Percentiles rank a stretch among this genome's conserved stretches.
Conservation (phyloP, 1,140 invertebrate genomes). For the Aphis gossypii region DNA sequence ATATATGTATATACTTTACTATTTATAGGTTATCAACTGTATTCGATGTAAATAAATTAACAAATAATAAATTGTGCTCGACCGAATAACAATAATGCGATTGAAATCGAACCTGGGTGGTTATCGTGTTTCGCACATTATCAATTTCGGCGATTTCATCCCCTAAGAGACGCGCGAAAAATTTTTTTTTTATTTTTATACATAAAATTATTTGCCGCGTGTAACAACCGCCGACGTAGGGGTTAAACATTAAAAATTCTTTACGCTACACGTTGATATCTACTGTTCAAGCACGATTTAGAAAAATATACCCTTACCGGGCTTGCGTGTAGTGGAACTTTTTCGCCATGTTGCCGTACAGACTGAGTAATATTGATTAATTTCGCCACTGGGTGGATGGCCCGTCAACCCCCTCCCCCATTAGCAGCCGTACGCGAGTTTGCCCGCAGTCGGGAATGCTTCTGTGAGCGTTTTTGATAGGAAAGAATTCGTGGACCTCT, state of each 20-base stretch:
- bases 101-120: no score
- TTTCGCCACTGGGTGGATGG: constrained; percentile 1
- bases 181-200: background rate
- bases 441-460: background rate
- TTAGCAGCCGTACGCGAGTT: background rate
- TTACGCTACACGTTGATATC: background rate
- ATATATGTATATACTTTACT: no score
- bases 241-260: background rate
- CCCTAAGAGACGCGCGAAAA: background rate
- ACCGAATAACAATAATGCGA: background rate
- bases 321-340: background rate
- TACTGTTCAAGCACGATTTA: background rate
- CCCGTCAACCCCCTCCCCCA: background rate
- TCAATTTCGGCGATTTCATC: background rate
- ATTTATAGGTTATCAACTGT: background rate
- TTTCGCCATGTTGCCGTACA: constrained; percentile 40
- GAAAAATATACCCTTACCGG: background rate
- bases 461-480: background rate
- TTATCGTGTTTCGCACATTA: no score
- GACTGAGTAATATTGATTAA: constrained; percentile 54
- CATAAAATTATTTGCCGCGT: background rate
- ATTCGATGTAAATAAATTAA: background rate
- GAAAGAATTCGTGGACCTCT: background rate
- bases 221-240: no score
- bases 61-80: background rate